These are phyloP conservation scores for Aldabrachelys gigantea DNA, from an alignment of 2,113 vertebrate genomes.

Conservation along the genomic window DNA sequence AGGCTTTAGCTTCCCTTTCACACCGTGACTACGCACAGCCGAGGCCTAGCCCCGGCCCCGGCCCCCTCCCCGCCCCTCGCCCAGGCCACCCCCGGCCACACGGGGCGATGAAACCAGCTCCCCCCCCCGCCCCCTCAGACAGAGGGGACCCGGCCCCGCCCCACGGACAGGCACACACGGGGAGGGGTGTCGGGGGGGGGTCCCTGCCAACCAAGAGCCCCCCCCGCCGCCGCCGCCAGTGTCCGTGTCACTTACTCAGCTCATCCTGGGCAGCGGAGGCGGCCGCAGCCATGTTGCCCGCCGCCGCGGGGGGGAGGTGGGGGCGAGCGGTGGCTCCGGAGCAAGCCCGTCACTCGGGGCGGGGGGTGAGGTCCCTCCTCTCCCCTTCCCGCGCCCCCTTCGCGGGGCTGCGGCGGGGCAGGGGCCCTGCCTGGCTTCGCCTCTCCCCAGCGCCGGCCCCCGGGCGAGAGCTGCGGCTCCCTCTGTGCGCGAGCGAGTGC, in stretches of 20 bases:
- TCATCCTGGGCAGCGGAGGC: constrained; percentile 79
- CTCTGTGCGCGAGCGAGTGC: background rate
- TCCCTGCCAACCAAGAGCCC: background rate
- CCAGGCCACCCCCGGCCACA: background rate
- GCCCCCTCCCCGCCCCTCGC: background rate
- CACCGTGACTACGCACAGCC: constrained; percentile 74
- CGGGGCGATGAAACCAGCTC: background rate
- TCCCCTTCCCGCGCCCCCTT: background rate
- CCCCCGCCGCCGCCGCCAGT: background rate
- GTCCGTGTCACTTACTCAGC: constrained; percentile 75
- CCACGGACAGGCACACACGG: background rate
- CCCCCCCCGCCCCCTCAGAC: background rate
- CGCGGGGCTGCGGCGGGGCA: background rate
- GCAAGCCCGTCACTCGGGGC: background rate
- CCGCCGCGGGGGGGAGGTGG: background rate
- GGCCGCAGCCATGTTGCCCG: constrained; percentile 80
- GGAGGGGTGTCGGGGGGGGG: background rate
- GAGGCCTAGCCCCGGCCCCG: constrained; percentile 59
- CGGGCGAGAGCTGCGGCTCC: background rate
- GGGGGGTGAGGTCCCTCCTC: background rate
- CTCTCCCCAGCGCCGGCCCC: background rate
- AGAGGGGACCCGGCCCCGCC: background rate
- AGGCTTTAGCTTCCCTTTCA: constrained; percentile 68
- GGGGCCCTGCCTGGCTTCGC: background rate
- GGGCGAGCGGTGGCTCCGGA: constrained; percentile 4